Base-by-base conservation (phyloP, 2,797 vertebrate genomes). In the Diceros bicornis region DNA sequence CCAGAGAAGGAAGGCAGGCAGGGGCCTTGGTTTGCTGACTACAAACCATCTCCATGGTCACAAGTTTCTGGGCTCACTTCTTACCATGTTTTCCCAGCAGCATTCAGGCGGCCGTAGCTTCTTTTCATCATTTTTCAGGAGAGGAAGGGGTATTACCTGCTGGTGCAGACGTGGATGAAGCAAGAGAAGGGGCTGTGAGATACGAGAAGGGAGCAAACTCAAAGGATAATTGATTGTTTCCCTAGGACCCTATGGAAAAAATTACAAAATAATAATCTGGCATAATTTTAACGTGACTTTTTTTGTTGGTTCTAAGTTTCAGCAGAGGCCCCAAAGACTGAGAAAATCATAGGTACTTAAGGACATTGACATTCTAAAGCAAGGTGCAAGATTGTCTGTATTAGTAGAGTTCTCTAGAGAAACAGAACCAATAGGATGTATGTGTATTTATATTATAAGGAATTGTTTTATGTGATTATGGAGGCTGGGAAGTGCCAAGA, bases 31-130 rank as follows among this genome's bases (percentile, higher is more conserved):
- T 95, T 96, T 97, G 89, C 96, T 96, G 95, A 97, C 95, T 83
- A 88, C 55, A 82, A 68, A 90, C 68, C 34, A 82, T 96, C 96
- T 85, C 97, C 96, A 96, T 94, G 97, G 97, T 79, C 96, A 97
- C 97, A 78, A 69, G 92, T 57, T 75, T 62, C 68, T 47, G 81
- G 41, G 59, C 29, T 77, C 29, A 41, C 88, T 52, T 71, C 59
- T 78, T n/a, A n/a, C 57, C 11, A 0, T 86, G 92, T 88, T 95
- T 96, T 81, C 87, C 89, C 64, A 68, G 89, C 16, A 64, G 85
- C 52, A 20, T n/a, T 44, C 52, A 64, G 91, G 84, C 89, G 88
- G 41, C 37, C n/a, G 3, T 25, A 72, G 57, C 88, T 94, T 90
- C 66, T 62, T 96, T 50, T 90, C 23, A n/a, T 86, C 44, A 27